Evolutionary conservation across 2,797 vertebrate species (phyloP).

Genomic region (Mionectes olivaceus): DNA sequence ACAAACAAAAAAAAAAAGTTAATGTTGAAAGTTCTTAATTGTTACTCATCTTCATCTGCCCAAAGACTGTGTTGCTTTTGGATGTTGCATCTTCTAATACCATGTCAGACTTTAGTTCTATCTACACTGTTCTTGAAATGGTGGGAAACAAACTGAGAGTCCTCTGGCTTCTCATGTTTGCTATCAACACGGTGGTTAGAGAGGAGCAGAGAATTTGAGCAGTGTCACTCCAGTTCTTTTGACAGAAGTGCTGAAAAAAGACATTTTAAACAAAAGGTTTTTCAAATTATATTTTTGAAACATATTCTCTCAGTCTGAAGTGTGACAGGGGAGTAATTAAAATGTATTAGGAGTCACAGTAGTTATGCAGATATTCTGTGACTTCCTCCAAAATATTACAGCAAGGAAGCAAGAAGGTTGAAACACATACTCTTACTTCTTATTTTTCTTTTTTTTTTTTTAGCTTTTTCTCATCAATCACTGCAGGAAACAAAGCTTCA

Average conservation of each 20-base stretch:
- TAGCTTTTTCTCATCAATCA: not conserved
- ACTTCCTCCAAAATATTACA: not conserved
- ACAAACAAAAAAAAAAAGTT: not conserved
- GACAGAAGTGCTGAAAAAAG: not conserved
- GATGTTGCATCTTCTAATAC: not conserved
- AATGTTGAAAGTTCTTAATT: not conserved
- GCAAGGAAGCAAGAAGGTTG: not conserved
- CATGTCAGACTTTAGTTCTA: not conserved
- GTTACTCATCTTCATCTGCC: not conserved
- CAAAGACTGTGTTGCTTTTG: not conserved
- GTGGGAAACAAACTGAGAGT: not conserved
- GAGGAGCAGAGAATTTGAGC: fast-evolving
- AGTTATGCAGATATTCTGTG: not conserved
- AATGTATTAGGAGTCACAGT: not conserved
- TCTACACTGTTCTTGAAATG: not conserved
- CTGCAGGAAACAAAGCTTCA: not conserved
- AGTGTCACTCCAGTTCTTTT: not conserved
- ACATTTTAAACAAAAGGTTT: not conserved
- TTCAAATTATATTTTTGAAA: not conserved
- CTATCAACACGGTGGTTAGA: not conserved
- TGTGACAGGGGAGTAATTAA: not conserved
- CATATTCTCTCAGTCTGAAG: not conserved
- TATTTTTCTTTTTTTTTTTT: not conserved
- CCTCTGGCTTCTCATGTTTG: not conserved
- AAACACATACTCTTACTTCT: not conserved